A percentile compares a stretch with the other conserved stretches of the same genome.
Evolutionary conservation across 2,113 vertebrate species (phyloP).

Genomic region (Prietella phreatophila): DNA sequence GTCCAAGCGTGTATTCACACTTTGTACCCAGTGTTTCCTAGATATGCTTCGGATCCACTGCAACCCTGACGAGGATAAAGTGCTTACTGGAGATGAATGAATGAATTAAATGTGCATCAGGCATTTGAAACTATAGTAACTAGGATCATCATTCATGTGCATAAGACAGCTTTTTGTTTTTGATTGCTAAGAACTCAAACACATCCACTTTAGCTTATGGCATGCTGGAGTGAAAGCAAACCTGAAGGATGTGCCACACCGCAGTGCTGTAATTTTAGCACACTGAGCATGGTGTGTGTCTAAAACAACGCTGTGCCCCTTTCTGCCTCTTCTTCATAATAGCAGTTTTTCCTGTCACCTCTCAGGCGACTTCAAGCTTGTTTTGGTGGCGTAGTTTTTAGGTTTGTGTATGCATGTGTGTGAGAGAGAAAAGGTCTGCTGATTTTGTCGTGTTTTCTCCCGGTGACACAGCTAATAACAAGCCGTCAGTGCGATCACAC

Average conservation of each 20-base stretch:
- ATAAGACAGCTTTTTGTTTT: not conserved
- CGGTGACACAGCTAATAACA: slow-evolving; percentile 54
- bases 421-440: slow-evolving; percentile 22
- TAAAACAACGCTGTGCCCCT: not conserved
- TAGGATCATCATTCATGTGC: not conserved
- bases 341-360: not conserved
- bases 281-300: not conserved
- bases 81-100: not conserved
- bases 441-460: slow-evolving; percentile 40
- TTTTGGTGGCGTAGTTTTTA: not conserved
- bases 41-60: not conserved
- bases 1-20: not conserved
- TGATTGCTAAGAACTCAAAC: not conserved
- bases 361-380: not conserved
- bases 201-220: not conserved
- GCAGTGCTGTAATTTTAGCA: not conserved
- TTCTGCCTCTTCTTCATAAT: not conserved
- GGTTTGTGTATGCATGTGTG: not conserved
- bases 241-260: not conserved
- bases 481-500: slow-evolving; percentile 47
- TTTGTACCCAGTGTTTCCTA: not conserved
- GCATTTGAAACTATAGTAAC: not conserved
- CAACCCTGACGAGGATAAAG: not conserved
- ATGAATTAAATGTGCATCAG: slow-evolving; percentile 11
- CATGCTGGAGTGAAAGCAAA: not conserved